Conservation (phyloP, 1,140 invertebrate species). For the Carposina sasakii region DNA sequence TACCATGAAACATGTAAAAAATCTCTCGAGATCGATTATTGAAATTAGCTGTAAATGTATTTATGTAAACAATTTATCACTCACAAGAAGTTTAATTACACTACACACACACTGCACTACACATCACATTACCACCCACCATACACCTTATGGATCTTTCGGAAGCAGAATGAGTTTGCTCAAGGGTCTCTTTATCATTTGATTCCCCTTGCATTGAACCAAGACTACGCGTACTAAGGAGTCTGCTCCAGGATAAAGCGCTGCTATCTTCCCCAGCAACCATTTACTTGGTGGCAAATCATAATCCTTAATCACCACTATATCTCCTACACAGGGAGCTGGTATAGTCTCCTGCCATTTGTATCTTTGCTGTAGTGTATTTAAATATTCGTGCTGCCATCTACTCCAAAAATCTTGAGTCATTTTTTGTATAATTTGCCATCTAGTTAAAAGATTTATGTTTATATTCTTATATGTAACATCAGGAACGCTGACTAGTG, state of each 20-base stretch:
- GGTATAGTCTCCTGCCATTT: neutral
- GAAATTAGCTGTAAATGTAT: too few relatives aligned
- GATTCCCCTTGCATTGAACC: neutral
- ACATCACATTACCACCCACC: too few relatives aligned
- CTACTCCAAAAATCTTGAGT: constrained; percentile 6
- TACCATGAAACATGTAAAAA: too few relatives aligned
- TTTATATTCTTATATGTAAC: constrained; percentile 5
- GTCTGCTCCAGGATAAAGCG: neutral
- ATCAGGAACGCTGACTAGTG: constrained; percentile 5
- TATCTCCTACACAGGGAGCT: neutral
- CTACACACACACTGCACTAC: too few relatives aligned
- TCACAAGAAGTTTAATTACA: too few relatives aligned
- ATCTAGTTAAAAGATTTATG: neutral
- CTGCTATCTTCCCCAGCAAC: neutral
- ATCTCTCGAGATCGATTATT: too few relatives aligned
- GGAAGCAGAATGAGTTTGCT: neutral
- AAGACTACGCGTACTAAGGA: neutral
- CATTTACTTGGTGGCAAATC: neutral
- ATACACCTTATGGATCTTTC: too few relatives aligned
- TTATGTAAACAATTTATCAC: too few relatives aligned
- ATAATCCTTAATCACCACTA: constrained; percentile 6
- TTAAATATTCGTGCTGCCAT: constrained; percentile 6
- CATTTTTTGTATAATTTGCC: constrained; percentile 18
- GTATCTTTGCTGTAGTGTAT: neutral
- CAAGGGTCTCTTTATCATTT: neutral